Evolutionary conservation across 2,113 vertebrate genomes (phyloP).

Genomic region (Seriola rivoliana): DNA sequence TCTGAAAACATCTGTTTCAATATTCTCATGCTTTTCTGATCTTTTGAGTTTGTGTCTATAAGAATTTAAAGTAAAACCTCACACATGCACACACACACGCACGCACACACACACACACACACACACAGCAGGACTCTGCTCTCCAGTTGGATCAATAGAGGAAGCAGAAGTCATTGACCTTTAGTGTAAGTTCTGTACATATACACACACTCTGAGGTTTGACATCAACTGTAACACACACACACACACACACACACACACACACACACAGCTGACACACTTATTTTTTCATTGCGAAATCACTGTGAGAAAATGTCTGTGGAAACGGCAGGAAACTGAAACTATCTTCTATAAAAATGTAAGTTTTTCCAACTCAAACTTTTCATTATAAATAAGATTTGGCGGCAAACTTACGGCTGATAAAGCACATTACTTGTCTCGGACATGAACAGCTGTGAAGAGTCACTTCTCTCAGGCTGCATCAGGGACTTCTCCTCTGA

Average conservation of each 20-base stretch:
- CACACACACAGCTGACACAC: background rate
- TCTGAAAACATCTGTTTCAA: no score
- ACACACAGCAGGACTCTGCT: background rate
- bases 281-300: no score
- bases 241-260: background rate
- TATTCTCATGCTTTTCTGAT: no score
- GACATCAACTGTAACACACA: background rate
- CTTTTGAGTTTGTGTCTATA: no score
- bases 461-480: background rate
- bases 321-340: no score
- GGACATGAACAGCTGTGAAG: background rate
- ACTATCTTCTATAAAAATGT: background rate
- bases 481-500: background rate
- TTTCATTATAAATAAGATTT: background rate
- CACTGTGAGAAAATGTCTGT: background rate
- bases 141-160: background rate
- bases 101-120: no score
- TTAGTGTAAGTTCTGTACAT: background rate
- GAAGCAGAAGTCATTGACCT: slow-evolving; percentile 16
- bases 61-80: no score
- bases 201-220: background rate
- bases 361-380: background rate
- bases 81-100: no score
- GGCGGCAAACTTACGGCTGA: no score
- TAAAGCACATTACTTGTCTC: background rate